phyloP scores from a whole-genome alignment of 2,888 invertebrate species.

The Pycnomerus fuliginosus region DNA sequence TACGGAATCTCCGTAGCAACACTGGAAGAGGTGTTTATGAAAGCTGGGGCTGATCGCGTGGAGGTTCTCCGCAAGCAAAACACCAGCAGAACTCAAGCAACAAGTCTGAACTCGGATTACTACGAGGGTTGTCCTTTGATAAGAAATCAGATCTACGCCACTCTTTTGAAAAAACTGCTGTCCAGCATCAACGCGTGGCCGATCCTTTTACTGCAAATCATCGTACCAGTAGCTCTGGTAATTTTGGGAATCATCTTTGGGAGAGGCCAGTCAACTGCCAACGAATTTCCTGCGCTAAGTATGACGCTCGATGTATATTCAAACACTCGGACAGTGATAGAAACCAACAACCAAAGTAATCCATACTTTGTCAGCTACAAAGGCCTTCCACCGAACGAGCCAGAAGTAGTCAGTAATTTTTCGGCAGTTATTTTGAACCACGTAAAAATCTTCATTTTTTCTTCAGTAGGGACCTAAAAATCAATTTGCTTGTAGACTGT shows the following conservation, averaged over 20 bases:
- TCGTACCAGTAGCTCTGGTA: constrained; percentile 65
- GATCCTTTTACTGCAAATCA: constrained; percentile 62
- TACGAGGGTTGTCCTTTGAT: too few species aligned
- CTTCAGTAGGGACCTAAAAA: constrained; percentile 26
- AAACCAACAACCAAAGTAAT: constrained; percentile 20
- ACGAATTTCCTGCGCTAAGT: constrained; percentile 55
- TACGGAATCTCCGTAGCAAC: constrained; percentile 81
- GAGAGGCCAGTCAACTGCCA: constrained; percentile 50
- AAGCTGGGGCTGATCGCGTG: too few species aligned
- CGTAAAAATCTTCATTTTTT: constrained; percentile 44
- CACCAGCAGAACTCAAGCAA: too few species aligned
- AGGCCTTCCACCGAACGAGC: too few species aligned
- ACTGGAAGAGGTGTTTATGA: constrained; percentile 85
- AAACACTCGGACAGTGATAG: constrained; percentile 39
- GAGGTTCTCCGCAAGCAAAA: too few species aligned
- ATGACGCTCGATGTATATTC: constrained; percentile 55
- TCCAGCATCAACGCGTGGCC: constrained; percentile 62
- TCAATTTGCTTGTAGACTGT: too few species aligned
- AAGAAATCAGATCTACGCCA: constrained; percentile 37
- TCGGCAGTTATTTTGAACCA: not conserved
- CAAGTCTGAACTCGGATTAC: too few species aligned
- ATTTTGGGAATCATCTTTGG: constrained; percentile 60
- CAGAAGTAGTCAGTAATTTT: too few species aligned
- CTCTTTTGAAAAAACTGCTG: constrained; percentile 40
- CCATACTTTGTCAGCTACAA: not conserved